Conservation (phyloP, 2,888 invertebrate genomes). For the Megalurothrips usitatus region DNA sequence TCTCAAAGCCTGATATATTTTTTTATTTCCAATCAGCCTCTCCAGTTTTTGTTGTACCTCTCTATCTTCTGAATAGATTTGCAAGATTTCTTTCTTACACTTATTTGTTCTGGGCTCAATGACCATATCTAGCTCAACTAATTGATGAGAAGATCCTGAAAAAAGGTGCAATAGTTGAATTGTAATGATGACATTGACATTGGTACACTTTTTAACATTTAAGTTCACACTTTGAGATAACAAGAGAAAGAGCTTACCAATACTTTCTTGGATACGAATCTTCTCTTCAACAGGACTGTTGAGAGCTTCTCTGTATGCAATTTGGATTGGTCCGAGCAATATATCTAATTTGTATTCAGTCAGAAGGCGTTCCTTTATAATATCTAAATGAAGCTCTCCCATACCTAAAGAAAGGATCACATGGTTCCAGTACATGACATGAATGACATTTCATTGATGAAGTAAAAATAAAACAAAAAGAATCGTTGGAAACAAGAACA, state of each 20-base stretch:
- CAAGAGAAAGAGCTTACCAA: slow-evolving; percentile 49
- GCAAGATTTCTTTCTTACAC: not conserved
- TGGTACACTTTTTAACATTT: too few relatives aligned
- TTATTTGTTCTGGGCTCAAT: not conserved
- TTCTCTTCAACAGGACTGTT: slow-evolving; percentile 48
- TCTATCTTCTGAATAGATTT: not conserved
- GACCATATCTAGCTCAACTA: not conserved
- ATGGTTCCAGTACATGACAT: slow-evolving; percentile 29
- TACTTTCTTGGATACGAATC: slow-evolving; percentile 56
- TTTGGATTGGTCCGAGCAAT: slow-evolving; percentile 85
- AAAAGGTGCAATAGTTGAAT: not conserved
- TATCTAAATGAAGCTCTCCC: slow-evolving; percentile 96
- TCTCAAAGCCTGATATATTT: slow-evolving; percentile 56
- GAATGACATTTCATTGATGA: slow-evolving; percentile 30
- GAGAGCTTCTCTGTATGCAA: slow-evolving; percentile 82
- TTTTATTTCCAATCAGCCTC: not conserved
- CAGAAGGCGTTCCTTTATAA: slow-evolving; percentile 81
- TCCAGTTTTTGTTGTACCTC: not conserved
- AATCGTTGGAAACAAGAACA: slow-evolving; percentile 10
- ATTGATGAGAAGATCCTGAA: not conserved
- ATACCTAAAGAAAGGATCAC: slow-evolving; percentile 60
- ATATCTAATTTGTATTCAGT: slow-evolving; percentile 88
- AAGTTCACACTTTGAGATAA: not conserved
- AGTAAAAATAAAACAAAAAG: slow-evolving; percentile 24
- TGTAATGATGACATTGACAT: too few relatives aligned